Conservation (phyloP, 2,797 vertebrate species). For the Poeciliopsis infans region DNA sequence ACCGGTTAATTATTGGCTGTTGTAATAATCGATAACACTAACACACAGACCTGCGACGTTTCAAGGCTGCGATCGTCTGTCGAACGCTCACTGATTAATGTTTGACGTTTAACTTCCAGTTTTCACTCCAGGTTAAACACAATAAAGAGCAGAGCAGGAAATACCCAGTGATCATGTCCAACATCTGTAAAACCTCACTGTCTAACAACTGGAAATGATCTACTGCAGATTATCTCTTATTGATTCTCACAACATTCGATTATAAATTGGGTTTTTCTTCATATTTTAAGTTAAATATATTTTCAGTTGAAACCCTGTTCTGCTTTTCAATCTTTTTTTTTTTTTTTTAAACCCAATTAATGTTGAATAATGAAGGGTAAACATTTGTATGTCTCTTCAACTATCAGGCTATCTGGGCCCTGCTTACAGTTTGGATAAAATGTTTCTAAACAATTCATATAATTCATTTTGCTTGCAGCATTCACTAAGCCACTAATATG, state of each 20-base stretch:
- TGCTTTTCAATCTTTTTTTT: neutral
- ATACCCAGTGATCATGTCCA: slow-evolving; percentile 12
- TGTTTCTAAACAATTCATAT: neutral
- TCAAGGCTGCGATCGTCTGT: slow-evolving; percentile 45
- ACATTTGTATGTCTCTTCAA: neutral
- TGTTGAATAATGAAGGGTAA: neutral
- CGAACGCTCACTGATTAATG: slow-evolving; percentile 10
- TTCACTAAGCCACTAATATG: neutral
- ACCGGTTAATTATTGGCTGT: slow-evolving; percentile 65
- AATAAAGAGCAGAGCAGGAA: neutral
- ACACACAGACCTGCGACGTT: slow-evolving; percentile 7
- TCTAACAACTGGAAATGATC: neutral
- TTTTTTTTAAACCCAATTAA: neutral
- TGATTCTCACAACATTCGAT: neutral
- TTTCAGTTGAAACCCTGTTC: neutral
- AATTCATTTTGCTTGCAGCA: neutral
- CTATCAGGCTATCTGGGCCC: neutral
- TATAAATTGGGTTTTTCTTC: neutral
- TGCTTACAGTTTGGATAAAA: neutral
- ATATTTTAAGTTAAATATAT: no score
- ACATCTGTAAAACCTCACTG: neutral
- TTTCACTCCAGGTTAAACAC: slow-evolving; percentile 11
- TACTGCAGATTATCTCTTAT: neutral
- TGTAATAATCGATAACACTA: slow-evolving; percentile 18
- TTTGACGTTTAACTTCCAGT: slow-evolving; percentile 8